Evolutionary conservation across 2,888 invertebrate species (phyloP), one percentile per base, ranked within the genome.

Genomic region (Synergus gifuensis): DNA sequence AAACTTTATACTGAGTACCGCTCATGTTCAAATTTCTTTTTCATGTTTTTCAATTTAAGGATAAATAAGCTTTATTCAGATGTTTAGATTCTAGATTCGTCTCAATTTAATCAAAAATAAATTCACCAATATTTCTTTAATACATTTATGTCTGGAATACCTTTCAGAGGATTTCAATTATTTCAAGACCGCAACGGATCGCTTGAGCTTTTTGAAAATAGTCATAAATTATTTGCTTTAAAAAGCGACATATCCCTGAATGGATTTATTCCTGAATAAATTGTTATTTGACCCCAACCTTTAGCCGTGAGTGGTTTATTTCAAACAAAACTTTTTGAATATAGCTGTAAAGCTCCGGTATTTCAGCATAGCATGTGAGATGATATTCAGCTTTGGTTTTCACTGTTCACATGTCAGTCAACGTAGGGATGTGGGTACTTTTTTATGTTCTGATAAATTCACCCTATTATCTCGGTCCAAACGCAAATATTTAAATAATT

Each of bases 221-320:
- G 36, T 1, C 16, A n/a, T 11, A 49, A 28, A 36, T 60, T n/a
- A 7, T 36, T 44, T 7, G 16, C 28, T 73, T 73, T 73, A 22
- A 69, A 67, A 69, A 69, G 36, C 49, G 49, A 28, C 28, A 16
- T 18, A 12, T 44, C 67, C 22, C 18, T 28, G 28, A 16, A 14
- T 54, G 36, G 16, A 36, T 66, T 66, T 66, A 44, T 66, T 44
- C 42, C 44, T 66, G 36, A 54, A 73, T 73, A 73, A 73, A 73
- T 73, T 73, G 22, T 73, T 54, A 73, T 54, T 73, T 54, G 49
- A 73, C 73, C 36, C 36, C 69, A 73, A 54, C 49, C 49, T 46
- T 49, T 69, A 28, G 18, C 44, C 44, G 22, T 44, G 67, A 46
- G 67, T 67, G 44, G 18, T 67, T 67, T 46, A 46, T 67, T 67